Base-by-base conservation (phyloP, 2,888 invertebrate species). In the Drosophila eohydei region DNA sequence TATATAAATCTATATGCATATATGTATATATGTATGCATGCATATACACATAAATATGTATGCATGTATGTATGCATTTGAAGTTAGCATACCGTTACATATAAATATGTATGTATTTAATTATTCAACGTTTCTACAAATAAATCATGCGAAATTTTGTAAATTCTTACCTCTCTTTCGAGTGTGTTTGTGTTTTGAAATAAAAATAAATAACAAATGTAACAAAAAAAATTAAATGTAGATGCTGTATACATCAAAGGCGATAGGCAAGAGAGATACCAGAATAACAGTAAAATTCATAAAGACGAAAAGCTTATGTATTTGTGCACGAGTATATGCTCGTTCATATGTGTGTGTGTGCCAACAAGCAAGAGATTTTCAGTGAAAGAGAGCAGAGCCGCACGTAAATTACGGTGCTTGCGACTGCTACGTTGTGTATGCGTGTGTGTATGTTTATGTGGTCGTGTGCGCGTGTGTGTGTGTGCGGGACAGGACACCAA, bases 261-360 rank as follows among this genome's bases (percentile, higher is more conserved):
- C 40, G 60, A 65, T 50, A 51, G 54, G 32, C 4, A 48, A 75
- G 54, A 69, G 58, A 65, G 60, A 48, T 65, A 54, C 41, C 43
- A 71, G 73, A 81, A 83, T 78, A 87, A 71, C 78, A 81, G 87
- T 77, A 71, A 87, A 87, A 78, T 78, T 83, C 70, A 89, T 83
- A 71, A 78, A 89, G 74, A 77, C 67, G 69, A 65, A 83, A 81
- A 81, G 69, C 84, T 74, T 65, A 57, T 56, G 62, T 71, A 54
- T 68, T 55, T 63, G 57, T 70, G 81, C 59, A 55, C 34, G 54
- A 69, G 41, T 36, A 26, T 44, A 52, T 66, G 30, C 62, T 41
- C 44, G 59, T 58, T 48, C 21, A 28, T 61, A 41, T 66, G 62
- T 65, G 68, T 62, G 78, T 61, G 65, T 79, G 64, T 69, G 64